Evolutionary conservation across 2,888 invertebrate species (phyloP), one percentile per base, ranked within the genome.

Genomic region (Dyspetes luteomarginatus): DNA sequence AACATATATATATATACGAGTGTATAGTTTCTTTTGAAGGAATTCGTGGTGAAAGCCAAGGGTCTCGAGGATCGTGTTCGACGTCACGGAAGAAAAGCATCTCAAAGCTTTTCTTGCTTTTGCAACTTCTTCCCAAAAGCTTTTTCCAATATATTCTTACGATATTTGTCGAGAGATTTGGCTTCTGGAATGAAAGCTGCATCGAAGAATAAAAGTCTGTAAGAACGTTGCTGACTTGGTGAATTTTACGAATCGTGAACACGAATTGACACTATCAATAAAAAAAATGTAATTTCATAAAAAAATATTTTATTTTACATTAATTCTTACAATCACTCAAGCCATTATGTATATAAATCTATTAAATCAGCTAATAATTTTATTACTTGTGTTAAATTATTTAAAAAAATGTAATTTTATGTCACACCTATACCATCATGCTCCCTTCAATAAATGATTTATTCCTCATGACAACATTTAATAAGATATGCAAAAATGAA

Each of bases 41-140:
- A 7, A 52, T 22, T 24, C 12, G 9, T 24, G 3, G 9, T 22
- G 52, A 52, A 52, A 52, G 52, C 30, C 48, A 26, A 62, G 55
- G 58, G 56, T 71, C 50, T 65, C 41, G 65, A 65, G 41, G 65
- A 71, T 71, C 71, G 65, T 65, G 77, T 71, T 77, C 77, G 77
- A 72, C 58, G 77, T 77, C 48, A 65, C 71, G 77, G 71, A 77
- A 65, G 65, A 77, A 65, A 71, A 77, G 71, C 69, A 71, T 64
- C 62, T 30, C 58, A 22, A 45, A 64, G 60, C 55, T 52, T 43
- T n/a, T 28, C 28, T 30, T 12, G 15, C 30, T 5, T 28, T 17
- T 4, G 36, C 4, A 48, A n/a, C 48, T 9, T 12, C 22, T 17
- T 9, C 50, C 3, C 3, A 36, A 45, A 30, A 62, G 48, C 56